Conservation (phyloP, 2,888 invertebrate species). For the Cerceris ruficornis region DNA sequence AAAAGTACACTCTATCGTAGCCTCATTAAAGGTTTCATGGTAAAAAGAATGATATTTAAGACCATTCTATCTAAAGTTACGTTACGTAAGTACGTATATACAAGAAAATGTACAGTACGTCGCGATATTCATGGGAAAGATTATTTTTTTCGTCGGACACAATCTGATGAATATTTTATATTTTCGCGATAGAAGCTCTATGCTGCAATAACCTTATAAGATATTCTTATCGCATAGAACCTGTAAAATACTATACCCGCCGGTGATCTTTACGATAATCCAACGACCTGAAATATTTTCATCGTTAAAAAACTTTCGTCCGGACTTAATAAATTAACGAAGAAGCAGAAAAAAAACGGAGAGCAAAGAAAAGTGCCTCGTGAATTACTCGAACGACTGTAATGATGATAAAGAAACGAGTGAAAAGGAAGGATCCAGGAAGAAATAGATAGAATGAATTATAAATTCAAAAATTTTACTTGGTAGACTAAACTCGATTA, state of each 20-base stretch:
- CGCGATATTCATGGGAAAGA: background rate
- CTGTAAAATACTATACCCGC: background rate
- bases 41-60: no score
- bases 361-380: background rate
- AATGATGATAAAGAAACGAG: background rate
- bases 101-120: no score
- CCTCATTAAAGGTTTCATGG: no score
- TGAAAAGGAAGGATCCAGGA: background rate
- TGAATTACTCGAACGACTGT: background rate
- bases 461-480: conserved; percentile 21
- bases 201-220: background rate
- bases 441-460: conserved; percentile 18
- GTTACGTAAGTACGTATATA: no score
- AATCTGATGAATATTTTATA: background rate
- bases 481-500: conserved; percentile 57
- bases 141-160: background rate
- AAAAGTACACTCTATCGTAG: no score
- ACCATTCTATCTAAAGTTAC: no score
- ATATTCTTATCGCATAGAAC: background rate
- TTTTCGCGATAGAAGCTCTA: background rate
- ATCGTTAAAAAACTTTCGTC: background rate
- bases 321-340: background rate
- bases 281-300: background rate
- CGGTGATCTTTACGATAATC: conserved; percentile 8
- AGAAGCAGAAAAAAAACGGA: background rate